A percentile compares a stretch with the other conserved stretches of the same genome.
Evolutionary conservation across 2,888 invertebrate genomes (phyloP).

Genomic region (Pachymerium ferrugineum): DNA sequence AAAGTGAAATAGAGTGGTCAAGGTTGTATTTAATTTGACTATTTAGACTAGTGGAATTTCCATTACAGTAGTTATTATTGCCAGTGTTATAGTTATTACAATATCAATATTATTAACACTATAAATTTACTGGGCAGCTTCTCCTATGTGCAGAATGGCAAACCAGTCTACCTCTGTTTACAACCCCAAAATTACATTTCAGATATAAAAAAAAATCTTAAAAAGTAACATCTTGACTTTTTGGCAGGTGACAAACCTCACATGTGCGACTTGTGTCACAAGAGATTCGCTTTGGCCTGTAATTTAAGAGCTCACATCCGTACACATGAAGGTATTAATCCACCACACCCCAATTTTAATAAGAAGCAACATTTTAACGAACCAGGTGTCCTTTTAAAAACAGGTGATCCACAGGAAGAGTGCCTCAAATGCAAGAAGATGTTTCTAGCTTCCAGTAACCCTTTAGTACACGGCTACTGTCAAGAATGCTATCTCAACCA

Average conservation of each 20-base stretch:
- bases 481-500: slow-evolving; percentile 35
- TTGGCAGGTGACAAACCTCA: slow-evolving; percentile 65
- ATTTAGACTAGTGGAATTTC: too few species aligned
- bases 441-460: slow-evolving; percentile 44
- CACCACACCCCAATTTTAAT: neutral
- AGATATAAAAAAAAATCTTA: too few species aligned
- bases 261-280: slow-evolving; percentile 63
- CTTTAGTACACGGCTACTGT: slow-evolving; percentile 36
- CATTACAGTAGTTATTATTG: too few species aligned
- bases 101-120: too few species aligned
- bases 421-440: slow-evolving; percentile 57
- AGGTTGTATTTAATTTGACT: too few species aligned
- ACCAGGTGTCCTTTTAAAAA: slow-evolving; percentile 16
- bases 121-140: too few species aligned
- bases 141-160: too few species aligned
- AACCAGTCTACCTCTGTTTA: too few species aligned
- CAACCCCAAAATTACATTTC: too few species aligned
- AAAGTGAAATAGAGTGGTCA: too few species aligned
- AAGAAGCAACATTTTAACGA: neutral
- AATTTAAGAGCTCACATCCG: slow-evolving; percentile 67
- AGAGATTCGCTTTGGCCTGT: slow-evolving; percentile 66
- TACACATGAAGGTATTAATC: slow-evolving; percentile 60
- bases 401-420: slow-evolving; percentile 59
- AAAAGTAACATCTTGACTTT: too few species aligned
- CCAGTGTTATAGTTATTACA: too few species aligned